A percentile compares a stretch with the other conserved stretches of the same genome.
These are phyloP conservation scores for Drosophila kambysellisi DNA, from an alignment of 2,888 invertebrate genomes.

Conservation along the genomic window DNA sequence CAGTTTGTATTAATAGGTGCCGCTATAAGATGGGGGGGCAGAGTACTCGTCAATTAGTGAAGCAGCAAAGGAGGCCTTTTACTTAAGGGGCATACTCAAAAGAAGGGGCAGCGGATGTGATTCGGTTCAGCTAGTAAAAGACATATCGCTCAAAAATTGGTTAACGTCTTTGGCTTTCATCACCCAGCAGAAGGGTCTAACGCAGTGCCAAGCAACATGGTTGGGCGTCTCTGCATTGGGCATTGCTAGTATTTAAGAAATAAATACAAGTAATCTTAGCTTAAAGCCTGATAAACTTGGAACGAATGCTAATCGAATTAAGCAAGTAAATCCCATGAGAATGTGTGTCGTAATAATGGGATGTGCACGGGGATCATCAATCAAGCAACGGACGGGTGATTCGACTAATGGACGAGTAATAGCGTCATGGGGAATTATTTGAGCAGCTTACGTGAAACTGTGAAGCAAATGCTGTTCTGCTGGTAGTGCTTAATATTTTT, in stretches of 20 bases:
- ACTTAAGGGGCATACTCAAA: background rate
- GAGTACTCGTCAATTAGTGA: background rate
- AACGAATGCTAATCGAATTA: conserved; percentile 19
- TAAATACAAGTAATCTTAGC: conserved; percentile 7
- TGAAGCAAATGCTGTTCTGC: conserved; percentile 6
- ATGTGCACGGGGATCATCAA: conserved; percentile 29
- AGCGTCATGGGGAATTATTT: conserved; percentile 32
- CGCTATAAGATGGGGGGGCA: background rate
- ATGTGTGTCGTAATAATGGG: conserved; percentile 23
- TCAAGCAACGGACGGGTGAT: conserved; percentile 8
- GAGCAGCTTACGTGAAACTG: conserved; percentile 13
- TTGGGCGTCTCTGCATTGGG: background rate
- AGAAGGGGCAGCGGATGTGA: background rate
- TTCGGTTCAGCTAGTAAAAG: background rate
- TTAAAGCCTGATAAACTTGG: conserved; percentile 11
- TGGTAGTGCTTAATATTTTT: conserved; percentile 37
- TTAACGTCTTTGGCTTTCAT: background rate
- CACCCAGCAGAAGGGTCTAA: background rate
- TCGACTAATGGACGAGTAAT: conserved; percentile 18
- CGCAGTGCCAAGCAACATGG: background rate
- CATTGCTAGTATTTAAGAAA: background rate
- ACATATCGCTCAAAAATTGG: background rate
- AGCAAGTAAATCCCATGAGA: conserved; percentile 4
- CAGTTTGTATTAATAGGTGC: background rate
- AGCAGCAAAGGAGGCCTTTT: background rate